phyloP scores from a whole-genome alignment of 2,888 invertebrate genomes.

The Cyaniris semiargus region DNA sequence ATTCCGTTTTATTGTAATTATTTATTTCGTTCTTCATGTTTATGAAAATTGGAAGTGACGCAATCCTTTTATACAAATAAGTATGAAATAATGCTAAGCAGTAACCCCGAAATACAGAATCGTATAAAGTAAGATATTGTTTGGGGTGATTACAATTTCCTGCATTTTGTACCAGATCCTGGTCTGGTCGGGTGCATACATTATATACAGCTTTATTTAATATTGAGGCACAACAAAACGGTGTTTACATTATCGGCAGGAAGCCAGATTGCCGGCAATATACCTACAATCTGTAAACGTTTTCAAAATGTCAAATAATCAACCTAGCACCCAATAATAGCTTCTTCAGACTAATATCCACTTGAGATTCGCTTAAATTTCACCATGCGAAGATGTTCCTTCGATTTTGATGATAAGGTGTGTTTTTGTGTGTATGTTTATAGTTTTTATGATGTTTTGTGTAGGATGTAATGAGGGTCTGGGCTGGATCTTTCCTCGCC shows the following conservation, averaged over 20 bases:
- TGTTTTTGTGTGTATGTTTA: conserved; percentile 44
- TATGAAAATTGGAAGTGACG: no score
- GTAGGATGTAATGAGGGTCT: conserved; percentile 71
- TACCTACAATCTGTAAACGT: conserved; percentile 74
- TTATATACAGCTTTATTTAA: conserved; percentile 56
- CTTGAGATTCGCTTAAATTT: conserved; percentile 27
- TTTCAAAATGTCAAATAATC: conserved; percentile 80
- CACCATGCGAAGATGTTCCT: conserved; percentile 38
- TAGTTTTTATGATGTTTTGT: conserved; percentile 67
- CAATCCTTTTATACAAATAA: no score
- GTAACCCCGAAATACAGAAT: no score
- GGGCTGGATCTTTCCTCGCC: conserved; percentile 68
- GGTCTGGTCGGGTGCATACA: not conserved
- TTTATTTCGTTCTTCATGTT: no score
- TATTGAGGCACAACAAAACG: conserved; percentile 60
- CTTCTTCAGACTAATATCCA: conserved; percentile 50
- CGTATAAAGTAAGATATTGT: no score
- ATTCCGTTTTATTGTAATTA: no score
- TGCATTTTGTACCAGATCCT: conserved; percentile 12
- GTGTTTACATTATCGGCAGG: conserved; percentile 75
- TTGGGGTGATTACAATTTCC: no score
- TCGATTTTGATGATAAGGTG: conserved; percentile 45
- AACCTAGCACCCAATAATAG: conserved; percentile 78
- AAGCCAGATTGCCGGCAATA: conserved; percentile 78
- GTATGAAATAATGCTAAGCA: no score